These are phyloP conservation scores for Macroramphosus scolopax DNA, from an alignment of 2,797 vertebrate genomes.

Conservation along the genomic window DNA sequence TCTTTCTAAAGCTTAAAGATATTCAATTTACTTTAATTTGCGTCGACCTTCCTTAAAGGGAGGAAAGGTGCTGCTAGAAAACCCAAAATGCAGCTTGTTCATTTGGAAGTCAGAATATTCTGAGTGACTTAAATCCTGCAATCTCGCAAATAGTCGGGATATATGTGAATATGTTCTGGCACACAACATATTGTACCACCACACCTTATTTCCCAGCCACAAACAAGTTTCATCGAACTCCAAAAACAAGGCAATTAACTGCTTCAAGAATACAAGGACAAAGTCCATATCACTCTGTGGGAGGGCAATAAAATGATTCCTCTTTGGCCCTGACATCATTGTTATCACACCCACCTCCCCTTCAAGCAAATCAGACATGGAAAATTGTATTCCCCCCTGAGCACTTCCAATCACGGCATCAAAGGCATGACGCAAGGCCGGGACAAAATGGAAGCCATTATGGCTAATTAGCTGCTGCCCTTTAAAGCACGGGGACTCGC, in stretches of 20 bases:
- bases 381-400: constrained; percentile 66
- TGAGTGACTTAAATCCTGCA: too few relatives aligned
- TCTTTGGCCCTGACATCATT: constrained; percentile 58
- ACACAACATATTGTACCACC: neutral
- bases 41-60: too few relatives aligned
- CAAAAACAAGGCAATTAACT: too few relatives aligned
- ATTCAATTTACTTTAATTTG: too few relatives aligned
- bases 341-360: constrained; percentile 45
- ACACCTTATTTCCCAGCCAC: constrained; percentile 1
- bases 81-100: too few relatives aligned
- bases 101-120: too few relatives aligned
- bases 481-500: constrained; percentile 66
- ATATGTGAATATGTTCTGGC: too few relatives aligned
- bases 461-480: constrained; percentile 71
- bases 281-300: constrained; percentile 34
- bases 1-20: too few relatives aligned
- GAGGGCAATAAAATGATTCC: constrained; percentile 47
- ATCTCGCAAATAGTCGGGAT: too few relatives aligned
- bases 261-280: constrained; percentile 23
- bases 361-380: constrained; percentile 63
- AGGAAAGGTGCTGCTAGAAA: neutral
- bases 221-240: too few relatives aligned
- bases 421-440: constrained; percentile 67
- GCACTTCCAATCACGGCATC: constrained; percentile 69
- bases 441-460: constrained; percentile 80